Conservation (phyloP, 2,113 vertebrate genomes). For the Corythaeola cristata region DNA sequence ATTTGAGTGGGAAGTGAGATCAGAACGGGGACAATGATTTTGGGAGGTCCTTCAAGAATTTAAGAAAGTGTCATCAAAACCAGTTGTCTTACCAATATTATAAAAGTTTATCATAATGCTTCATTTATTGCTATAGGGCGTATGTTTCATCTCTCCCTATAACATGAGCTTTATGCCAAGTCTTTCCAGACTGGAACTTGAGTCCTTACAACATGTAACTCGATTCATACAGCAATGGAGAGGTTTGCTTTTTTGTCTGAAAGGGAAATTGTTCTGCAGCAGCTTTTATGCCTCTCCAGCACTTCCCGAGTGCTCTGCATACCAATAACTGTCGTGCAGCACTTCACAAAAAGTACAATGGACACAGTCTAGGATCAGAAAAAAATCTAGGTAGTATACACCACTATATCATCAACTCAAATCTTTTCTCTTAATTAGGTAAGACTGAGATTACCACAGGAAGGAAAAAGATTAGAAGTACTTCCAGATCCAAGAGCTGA, state of each 20-base stretch:
- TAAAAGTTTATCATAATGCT: background rate
- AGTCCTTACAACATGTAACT: background rate
- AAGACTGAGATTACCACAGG: background rate
- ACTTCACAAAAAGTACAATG: background rate
- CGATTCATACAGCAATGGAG: background rate
- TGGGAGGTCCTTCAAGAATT: background rate
- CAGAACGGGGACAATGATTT: slow-evolving; percentile 17
- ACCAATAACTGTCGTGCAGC: background rate
- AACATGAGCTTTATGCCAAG: background rate
- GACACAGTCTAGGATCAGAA: background rate
- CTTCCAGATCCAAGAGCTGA: background rate
- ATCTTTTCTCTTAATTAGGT: background rate
- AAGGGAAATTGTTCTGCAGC: background rate
- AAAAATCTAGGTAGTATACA: background rate
- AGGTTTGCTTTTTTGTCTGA: background rate
- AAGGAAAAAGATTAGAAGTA: background rate
- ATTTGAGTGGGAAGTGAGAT: slow-evolving; percentile 11
- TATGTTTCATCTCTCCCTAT: background rate
- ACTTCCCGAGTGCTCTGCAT: background rate
- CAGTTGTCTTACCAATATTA: background rate
- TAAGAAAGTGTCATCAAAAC: background rate
- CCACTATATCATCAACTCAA: background rate
- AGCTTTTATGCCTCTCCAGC: background rate
- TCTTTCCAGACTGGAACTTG: background rate
- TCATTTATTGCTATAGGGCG: background rate